Evolutionary conservation across 2,113 vertebrate genomes (phyloP), one percentile per base, ranked within the genome.

Genomic region (Platysternon megacephalum): DNA sequence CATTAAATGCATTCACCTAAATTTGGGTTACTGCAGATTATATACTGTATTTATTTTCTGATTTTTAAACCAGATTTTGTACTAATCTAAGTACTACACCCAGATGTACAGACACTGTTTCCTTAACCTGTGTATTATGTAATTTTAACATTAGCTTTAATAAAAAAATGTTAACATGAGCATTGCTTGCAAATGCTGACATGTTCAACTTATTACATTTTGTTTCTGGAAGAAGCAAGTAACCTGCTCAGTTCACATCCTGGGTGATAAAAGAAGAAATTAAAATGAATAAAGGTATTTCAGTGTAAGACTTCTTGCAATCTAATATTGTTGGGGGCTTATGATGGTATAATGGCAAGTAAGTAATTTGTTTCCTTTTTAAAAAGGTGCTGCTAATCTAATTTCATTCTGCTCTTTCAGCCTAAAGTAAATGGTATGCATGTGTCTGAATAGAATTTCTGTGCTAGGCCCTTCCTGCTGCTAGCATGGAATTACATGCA

Each of bases 231-330:
- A 56, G 84, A 35, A 80, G 46, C 76, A 79, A 84, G 29, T 2
- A 2, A 8, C 39, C 52, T 85, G 80, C 88, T 82, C 85, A 53
- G 74, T 93, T 97, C 89, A 95, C 76, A 56, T 76, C 87, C 89
- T 80, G 14, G 17, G 61, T 89, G 82, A 79, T 91, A 58, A 84
- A 93, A 90, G 72, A 49, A 96, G 82, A 94, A 86, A 81, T 13
- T 35, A 79, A 85, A 81, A 72, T 84, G 44, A 58, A 32, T 11
- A n/a, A 55, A 65, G 83, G 39, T 65, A 84, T 26, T 10, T 80
- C 14, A 42, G 1, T 28, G 3, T 44, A 44, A 26, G 11, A 76
- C 16, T n/a, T 65, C 19, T 65, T 65, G 14, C 32, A 16, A 9
- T 65, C 32, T 65, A 17, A n/a, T n/a, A 19, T 65, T n/a, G 61